These are phyloP conservation scores for Leptoteleia sp. DNA, from an alignment of 1,140 invertebrate genomes.

Conservation along the genomic window DNA sequence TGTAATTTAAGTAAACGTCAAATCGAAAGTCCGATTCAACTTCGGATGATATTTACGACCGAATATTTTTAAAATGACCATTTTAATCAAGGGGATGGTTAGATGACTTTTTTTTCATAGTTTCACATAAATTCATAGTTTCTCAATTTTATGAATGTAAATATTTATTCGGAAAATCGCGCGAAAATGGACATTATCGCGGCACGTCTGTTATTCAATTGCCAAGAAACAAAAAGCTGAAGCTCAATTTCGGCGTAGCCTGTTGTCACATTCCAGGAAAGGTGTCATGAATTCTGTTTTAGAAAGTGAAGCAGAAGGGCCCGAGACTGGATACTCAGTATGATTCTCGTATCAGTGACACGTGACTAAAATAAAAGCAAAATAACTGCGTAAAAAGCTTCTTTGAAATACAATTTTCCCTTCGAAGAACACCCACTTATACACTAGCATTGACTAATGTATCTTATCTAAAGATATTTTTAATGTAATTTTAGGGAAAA, in stretches of 20 bases:
- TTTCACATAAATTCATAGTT: too few relatives aligned
- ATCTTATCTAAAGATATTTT: too few relatives aligned
- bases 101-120: too few relatives aligned
- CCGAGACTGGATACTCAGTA: constrained; percentile 14
- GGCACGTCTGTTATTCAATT: constrained; percentile 2
- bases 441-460: too few relatives aligned
- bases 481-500: too few relatives aligned
- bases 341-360: constrained; percentile 37
- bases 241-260: constrained; percentile 11
- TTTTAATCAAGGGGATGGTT: too few relatives aligned
- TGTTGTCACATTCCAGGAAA: constrained; percentile 13
- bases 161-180: too few relatives aligned
- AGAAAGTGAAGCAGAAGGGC: constrained; percentile 23
- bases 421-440: too few relatives aligned
- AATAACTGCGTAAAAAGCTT: constrained; percentile 28
- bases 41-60: too few relatives aligned
- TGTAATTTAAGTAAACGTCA: constrained; percentile 21
- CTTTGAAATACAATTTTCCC: constrained; percentile 32
- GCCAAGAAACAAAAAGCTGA: constrained; percentile 23
- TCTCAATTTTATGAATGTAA: too few relatives aligned
- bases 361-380: constrained; percentile 43
- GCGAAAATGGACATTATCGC: background rate
- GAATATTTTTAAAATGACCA: too few relatives aligned
- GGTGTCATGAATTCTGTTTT: constrained; percentile 31
- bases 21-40: constrained; percentile 10